Evolutionary conservation across 2,113 vertebrate species (phyloP).

Genomic region (Leptobrachium ailaonicum): DNA sequence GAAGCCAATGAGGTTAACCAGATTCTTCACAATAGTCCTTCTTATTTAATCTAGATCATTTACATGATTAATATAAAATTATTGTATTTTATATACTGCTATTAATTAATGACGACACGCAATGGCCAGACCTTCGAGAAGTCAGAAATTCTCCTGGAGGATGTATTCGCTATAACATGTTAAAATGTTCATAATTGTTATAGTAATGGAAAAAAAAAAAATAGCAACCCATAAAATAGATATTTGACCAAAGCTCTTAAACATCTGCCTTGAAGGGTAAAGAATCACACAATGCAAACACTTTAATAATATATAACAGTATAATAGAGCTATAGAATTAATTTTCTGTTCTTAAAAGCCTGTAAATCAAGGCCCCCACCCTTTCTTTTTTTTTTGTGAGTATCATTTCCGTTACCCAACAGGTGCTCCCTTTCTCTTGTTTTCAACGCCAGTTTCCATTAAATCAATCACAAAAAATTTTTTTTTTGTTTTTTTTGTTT

Average conservation of each 20-base stretch:
- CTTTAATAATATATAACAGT: not conserved
- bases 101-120: no score
- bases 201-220: no score
- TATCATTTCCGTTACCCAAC: not conserved
- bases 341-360: not conserved
- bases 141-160: no score
- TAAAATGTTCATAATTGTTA: no score
- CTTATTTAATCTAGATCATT: no score
- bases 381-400: not conserved
- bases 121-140: no score
- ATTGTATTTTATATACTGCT: no score
- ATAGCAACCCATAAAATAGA: not conserved
- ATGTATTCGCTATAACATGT: no score
- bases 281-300: not conserved
- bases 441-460: not conserved
- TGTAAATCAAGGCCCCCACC: not conserved
- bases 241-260: not conserved
- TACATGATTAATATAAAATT: no score
- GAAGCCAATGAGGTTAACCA: no score
- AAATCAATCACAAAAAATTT: slow-evolving; percentile 21
- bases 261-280: not conserved
- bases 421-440: slow-evolving; percentile 30
- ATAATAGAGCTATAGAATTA: not conserved
- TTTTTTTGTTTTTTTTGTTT: not conserved
- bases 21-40: no score